A percentile compares a stretch with the other conserved stretches of the same genome.
phyloP scores from a whole-genome alignment of 2,797 vertebrate species.

The Cossypha niveicapilla region DNA sequence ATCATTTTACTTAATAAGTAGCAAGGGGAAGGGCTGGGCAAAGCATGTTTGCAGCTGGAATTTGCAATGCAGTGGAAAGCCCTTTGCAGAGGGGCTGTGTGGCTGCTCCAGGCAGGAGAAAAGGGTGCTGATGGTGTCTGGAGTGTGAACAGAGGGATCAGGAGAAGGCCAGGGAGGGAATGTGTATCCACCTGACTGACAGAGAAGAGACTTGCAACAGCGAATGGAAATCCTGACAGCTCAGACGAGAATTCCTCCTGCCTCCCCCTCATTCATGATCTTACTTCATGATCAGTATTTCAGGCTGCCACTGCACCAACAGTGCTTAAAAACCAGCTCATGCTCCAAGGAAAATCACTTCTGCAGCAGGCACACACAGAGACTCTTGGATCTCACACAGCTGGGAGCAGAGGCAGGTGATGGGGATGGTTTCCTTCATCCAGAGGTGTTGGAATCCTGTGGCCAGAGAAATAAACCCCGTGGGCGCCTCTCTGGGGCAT shows the following conservation, averaged over 20 bases:
- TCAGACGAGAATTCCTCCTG: neutral
- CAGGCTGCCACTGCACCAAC: conserved; percentile 6
- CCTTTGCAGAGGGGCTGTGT: neutral
- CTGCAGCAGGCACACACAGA: neutral
- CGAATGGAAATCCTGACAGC: neutral
- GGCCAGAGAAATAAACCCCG: neutral
- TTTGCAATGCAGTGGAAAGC: neutral
- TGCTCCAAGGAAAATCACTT: conserved; percentile 38
- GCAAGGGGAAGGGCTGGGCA: neutral
- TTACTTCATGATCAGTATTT: neutral
- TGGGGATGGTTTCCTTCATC: neutral
- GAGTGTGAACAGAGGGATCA: rapidly evolving
- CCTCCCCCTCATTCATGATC: neutral
- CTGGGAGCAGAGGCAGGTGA: neutral
- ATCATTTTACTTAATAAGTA: neutral
- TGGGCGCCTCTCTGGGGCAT: neutral
- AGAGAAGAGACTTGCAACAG: neutral
- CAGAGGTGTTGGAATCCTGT: neutral
- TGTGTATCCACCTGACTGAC: neutral
- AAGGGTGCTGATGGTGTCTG: neutral
- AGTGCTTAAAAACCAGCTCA: conserved; percentile 38
- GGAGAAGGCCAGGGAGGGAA: neutral
- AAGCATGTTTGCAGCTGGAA: neutral
- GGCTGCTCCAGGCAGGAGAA: neutral
- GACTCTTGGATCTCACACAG: neutral